Conservation (phyloP, 2,888 invertebrate genomes). For the Nephrotoma guestfalica region DNA sequence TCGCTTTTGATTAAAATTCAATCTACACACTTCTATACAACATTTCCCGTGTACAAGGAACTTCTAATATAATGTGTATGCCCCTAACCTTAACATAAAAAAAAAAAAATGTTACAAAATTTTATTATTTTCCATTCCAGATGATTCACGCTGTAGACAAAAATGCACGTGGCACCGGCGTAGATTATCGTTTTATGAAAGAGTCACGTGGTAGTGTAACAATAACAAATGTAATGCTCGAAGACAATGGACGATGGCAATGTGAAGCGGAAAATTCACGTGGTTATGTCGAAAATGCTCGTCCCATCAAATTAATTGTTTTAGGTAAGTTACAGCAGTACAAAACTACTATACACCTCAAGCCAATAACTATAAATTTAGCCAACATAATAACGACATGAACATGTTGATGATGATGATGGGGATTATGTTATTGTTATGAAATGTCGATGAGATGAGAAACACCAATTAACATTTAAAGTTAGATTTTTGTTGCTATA, state of each 20-base stretch:
- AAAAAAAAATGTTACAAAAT: not conserved
- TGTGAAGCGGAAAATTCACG: conserved; percentile 52
- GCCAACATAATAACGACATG: not conserved
- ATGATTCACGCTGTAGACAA: conserved; percentile 31
- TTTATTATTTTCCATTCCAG: conserved; percentile 15
- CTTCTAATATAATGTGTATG: not conserved
- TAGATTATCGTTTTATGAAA: conserved; percentile 32
- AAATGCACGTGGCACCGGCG: conserved; percentile 20
- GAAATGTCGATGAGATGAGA: not conserved
- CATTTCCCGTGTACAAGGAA: not conserved
- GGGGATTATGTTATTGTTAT: not conserved
- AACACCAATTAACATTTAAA: not conserved
- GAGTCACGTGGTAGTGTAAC: conserved; percentile 31
- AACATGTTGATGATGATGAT: not conserved
- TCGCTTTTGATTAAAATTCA: not conserved
- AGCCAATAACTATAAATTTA: not conserved
- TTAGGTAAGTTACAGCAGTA: conserved; percentile 37
- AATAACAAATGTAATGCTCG: conserved; percentile 35
- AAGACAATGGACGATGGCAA: conserved; percentile 60
- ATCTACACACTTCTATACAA: not conserved
- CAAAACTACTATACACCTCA: not conserved
- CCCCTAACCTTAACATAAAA: not conserved
- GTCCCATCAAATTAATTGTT: conserved; percentile 48
- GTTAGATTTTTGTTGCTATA: not conserved
- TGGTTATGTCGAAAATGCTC: conserved; percentile 45